Evolutionary conservation across 2,797 vertebrate genomes (phyloP), one percentile per base, ranked within the genome.

Genomic region (Luscinia luscinia): DNA sequence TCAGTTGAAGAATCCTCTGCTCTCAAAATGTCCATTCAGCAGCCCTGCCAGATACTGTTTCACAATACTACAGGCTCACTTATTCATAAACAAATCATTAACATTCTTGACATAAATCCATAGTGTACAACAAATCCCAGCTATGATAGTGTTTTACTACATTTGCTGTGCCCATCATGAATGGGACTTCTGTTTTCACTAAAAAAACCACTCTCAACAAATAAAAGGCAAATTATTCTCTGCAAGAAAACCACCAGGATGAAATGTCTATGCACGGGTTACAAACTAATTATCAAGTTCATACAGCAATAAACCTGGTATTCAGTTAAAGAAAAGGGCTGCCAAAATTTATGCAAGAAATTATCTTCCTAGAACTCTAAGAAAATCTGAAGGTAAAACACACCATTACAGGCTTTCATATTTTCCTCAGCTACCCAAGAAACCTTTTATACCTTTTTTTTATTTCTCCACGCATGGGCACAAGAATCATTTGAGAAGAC

Each of bases 1-100:
- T 98, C 96, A 93, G 92, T 95, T 96, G 82, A 93, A 94, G 95
- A 96, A 96, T 89, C 93, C 94, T 93, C 93, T 93, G 92, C 96
- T 90, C 87, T 97, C 88, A 96, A 97, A 97, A 89, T 96, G 97
- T 93, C 96, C 93, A 97, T 97, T 98, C 97, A 98, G 97, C 97
- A 97, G 4, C 94, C 94, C 95, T 96, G 93, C 96, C 81, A 96
- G 96, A 96, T 90, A 92, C 88, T 97, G 95, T 97, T 96, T 97
- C 93, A 90, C 96, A 97, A 96, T 97, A 96, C 84, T 92, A 98
- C 97, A 98, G 94, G 93, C 96, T 96, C 96, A 95, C 96, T 98
- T 97, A 97, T 98, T 97, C 97, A 97, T 97, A 98, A 98, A 98
- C 97, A 98, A 98, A 98, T 98, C 97, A 98, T 98, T 98, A 98